Percentiles rank a stretch among this genome's conserved stretches.
phyloP scores from a whole-genome alignment of 2,888 invertebrate species.

The Myopa tessellatipennis region DNA sequence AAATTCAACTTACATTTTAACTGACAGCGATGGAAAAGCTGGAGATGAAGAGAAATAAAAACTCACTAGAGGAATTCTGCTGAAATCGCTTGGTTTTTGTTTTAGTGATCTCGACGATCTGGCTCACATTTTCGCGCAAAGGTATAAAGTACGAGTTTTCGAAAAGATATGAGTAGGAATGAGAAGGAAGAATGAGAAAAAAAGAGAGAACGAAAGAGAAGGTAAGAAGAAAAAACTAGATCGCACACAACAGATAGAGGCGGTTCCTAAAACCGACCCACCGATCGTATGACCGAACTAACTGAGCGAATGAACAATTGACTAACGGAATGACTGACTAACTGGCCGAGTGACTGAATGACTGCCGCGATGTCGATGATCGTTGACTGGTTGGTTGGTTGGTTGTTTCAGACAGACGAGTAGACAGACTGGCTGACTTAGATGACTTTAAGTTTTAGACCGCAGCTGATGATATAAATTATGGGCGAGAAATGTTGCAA shows the following conservation, averaged over 20 bases:
- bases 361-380: too few species aligned
- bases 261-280: slow-evolving; percentile 56
- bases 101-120: background rate
- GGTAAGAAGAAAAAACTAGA: slow-evolving; percentile 56
- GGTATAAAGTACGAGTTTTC: background rate
- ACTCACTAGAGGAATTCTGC: background rate
- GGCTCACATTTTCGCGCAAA: background rate
- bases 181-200: background rate
- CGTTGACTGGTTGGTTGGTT: slow-evolving; percentile 4
- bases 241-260: slow-evolving; percentile 66
- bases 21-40: background rate
- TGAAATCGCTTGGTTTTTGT: background rate
- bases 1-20: background rate
- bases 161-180: background rate
- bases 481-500: slow-evolving; percentile 7
- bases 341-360: background rate
- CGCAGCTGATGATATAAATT: slow-evolving; percentile 33
- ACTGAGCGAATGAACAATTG: background rate
- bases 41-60: background rate
- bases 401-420: background rate
- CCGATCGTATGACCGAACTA: background rate
- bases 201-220: background rate
- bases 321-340: background rate
- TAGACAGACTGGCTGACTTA: background rate
- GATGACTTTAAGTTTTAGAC: slow-evolving; percentile 21